These are phyloP conservation scores for Ophion costatus DNA, from an alignment of 2,888 invertebrate species.

Conservation along the genomic window DNA sequence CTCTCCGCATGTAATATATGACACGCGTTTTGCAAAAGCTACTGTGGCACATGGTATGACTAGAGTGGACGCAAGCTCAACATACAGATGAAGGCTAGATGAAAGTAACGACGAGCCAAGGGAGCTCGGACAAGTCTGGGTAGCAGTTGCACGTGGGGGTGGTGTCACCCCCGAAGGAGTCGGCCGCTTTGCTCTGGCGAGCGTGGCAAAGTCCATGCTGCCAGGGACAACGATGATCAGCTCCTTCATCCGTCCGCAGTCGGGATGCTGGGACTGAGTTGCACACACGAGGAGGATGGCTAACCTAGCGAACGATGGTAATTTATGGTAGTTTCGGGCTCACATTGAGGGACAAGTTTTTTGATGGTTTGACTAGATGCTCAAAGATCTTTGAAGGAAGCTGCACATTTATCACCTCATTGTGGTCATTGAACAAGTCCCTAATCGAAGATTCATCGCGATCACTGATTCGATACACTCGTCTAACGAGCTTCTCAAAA, in stretches of 20 bases:
- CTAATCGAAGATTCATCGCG: not conserved
- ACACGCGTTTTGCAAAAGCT: conserved; percentile 45
- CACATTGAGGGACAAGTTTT: not conserved
- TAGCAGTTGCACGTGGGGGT: not conserved
- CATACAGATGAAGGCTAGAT: conserved; percentile 18
- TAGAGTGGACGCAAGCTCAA: conserved; percentile 27
- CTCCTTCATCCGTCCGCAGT: not conserved
- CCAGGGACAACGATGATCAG: conserved; percentile 34
- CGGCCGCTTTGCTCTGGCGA: conserved; percentile 16
- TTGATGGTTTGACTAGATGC: not conserved
- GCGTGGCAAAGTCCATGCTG: conserved; percentile 14
- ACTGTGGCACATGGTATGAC: conserved; percentile 20
- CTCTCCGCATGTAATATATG: conserved; percentile 8
- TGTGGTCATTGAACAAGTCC: not conserved
- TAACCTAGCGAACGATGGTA: too few species aligned
- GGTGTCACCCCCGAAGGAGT: conserved; percentile 48
- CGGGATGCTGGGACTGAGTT: not conserved
- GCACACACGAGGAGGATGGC: too few species aligned
- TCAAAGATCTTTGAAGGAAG: not conserved
- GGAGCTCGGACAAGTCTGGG: conserved; percentile 8
- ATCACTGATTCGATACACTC: not conserved
- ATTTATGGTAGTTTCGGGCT: too few species aligned
- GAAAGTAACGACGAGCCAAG: conserved; percentile 18
- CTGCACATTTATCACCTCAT: not conserved
- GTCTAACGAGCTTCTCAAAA: not conserved